These are phyloP conservation scores for Pristionchus exspectatus DNA, from an alignment of 2,888 invertebrate genomes.

Conservation along the genomic window DNA sequence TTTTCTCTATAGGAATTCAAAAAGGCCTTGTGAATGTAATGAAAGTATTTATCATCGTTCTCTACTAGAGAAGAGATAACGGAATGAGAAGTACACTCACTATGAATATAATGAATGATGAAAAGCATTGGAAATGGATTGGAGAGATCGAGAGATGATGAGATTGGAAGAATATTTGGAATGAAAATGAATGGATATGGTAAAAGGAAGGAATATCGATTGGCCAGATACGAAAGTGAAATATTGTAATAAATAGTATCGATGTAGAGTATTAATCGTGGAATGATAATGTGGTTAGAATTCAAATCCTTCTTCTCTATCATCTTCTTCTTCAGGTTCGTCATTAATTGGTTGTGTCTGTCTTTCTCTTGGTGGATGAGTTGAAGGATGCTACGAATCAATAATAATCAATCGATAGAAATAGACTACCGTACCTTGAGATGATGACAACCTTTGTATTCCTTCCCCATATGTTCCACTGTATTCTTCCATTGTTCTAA, in stretches of 20 bases:
- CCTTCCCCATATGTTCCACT: constrained; percentile 79
- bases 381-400: constrained; percentile 29
- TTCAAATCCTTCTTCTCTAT: constrained; percentile 50
- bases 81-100: too few species aligned
- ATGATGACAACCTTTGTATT: constrained; percentile 78
- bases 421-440: constrained; percentile 64
- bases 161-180: background rate
- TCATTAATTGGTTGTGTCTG: constrained; percentile 62
- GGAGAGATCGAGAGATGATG: background rate
- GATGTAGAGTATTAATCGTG: background rate
- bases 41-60: too few species aligned
- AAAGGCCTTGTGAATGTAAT: too few species aligned
- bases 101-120: too few species aligned
- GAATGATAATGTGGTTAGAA: background rate
- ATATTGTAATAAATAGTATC: background rate
- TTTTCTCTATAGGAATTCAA: too few species aligned
- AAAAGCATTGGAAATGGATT: background rate
- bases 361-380: constrained; percentile 61
- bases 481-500: constrained; percentile 80
- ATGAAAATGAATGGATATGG: background rate
- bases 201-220: background rate
- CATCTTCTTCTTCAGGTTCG: constrained; percentile 54
- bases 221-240: background rate
- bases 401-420: background rate
- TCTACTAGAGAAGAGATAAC: too few species aligned